These are phyloP conservation scores for Agrochola lota DNA, from an alignment of 2,888 invertebrate genomes.

Conservation along the genomic window DNA sequence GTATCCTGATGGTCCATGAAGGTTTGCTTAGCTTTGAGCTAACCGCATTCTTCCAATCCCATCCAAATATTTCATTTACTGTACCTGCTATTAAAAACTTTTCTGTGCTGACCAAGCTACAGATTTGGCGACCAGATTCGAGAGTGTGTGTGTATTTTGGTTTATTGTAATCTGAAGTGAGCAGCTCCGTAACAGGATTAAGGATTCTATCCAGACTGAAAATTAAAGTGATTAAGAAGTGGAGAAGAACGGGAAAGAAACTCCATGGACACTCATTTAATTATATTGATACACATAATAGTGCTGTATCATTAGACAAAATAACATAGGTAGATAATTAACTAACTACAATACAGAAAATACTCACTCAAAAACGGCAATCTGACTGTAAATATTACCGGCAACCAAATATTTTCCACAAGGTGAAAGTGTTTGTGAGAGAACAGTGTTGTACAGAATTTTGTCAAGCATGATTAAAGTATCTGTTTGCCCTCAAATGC, in stretches of 20 bases:
- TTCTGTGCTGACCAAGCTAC: constrained; percentile 92
- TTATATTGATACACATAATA: too few relatives aligned
- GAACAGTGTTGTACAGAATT: constrained; percentile 94
- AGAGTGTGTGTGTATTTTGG: constrained; percentile 91
- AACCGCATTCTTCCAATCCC: constrained; percentile 93
- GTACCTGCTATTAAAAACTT: constrained; percentile 94
- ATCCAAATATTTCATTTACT: constrained; percentile 94
- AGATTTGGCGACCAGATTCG: constrained; percentile 92
- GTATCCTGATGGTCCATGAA: constrained; percentile 93
- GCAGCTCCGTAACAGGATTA: constrained; percentile 90
- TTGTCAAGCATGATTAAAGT: constrained; percentile 86
- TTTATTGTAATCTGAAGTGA: constrained; percentile 90
- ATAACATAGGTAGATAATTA: not conserved
- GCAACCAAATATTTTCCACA: constrained; percentile 95
- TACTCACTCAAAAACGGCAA: constrained; percentile 95
- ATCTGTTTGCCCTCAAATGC: constrained; percentile 1
- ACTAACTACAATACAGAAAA: constrained; percentile 3
- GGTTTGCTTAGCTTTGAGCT: constrained; percentile 91
- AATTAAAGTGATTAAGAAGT: constrained; percentile 47
- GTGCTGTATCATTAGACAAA: not conserved
- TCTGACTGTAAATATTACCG: constrained; percentile 96
- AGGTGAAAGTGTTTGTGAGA: constrained; percentile 95
- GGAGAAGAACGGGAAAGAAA: too few relatives aligned
- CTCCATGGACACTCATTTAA: too few relatives aligned
- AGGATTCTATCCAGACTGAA: constrained; percentile 91